These are phyloP conservation scores for Tipula lateralis DNA, from an alignment of 2,888 invertebrate species.

Conservation along the genomic window DNA sequence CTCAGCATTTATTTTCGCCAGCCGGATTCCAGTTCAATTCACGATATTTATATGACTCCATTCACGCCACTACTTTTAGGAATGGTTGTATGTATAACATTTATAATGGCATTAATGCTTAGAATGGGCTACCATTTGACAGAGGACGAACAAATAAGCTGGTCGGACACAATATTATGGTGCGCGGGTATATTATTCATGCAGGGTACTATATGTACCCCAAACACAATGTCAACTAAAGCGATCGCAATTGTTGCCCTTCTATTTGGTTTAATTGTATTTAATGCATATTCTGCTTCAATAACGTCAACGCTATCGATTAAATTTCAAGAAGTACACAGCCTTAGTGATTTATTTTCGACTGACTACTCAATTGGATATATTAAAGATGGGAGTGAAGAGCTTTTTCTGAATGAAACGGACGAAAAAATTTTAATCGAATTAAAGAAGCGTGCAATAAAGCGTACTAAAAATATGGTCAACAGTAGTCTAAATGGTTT, in stretches of 20 bases:
- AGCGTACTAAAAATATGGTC: background rate
- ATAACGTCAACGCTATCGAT: conserved; percentile 63
- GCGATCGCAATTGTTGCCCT: conserved; percentile 56
- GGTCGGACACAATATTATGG: conserved; percentile 9
- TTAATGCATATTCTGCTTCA: conserved; percentile 62
- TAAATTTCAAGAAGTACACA: conserved; percentile 53
- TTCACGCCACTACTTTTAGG: conserved; percentile 55
- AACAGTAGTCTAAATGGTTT: background rate
- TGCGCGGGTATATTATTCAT: conserved; percentile 28
- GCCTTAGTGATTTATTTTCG: conserved; percentile 56
- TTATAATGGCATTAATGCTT: conserved; percentile 47
- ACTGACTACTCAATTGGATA: conserved; percentile 59
- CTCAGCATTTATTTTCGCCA: conserved; percentile 60
- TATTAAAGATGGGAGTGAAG: conserved; percentile 56
- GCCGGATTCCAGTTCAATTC: conserved; percentile 56
- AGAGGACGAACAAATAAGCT: background rate
- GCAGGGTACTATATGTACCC: conserved; percentile 55
- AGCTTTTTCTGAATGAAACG: conserved; percentile 54
- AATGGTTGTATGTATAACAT: conserved; percentile 53
- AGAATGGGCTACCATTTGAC: conserved; percentile 4
- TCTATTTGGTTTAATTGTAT: conserved; percentile 58
- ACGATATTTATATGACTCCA: conserved; percentile 60
- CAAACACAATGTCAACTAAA: conserved; percentile 55
- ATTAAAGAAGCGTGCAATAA: background rate
- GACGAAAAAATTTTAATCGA: background rate